These are phyloP conservation scores for Xyliphius kryptos DNA, from an alignment of 2,113 vertebrate species.

Conservation along the genomic window DNA sequence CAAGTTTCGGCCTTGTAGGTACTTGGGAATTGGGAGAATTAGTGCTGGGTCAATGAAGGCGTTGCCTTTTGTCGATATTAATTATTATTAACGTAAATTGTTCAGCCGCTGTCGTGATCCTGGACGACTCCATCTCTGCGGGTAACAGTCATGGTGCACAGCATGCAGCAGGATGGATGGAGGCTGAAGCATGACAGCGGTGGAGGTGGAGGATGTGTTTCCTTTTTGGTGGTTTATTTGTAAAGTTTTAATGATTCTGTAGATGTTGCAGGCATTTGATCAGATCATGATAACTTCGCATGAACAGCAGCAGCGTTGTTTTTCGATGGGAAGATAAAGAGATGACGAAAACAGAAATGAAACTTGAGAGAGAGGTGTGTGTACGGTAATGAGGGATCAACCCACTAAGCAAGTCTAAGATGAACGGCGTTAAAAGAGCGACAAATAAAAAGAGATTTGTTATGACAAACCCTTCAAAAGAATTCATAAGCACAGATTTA, in stretches of 20 bases:
- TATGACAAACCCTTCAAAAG: too few relatives aligned
- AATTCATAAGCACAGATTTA: too few relatives aligned
- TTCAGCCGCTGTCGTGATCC: neutral
- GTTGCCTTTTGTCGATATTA: too few relatives aligned
- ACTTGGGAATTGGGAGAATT: too few relatives aligned
- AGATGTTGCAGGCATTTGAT: constrained; percentile 32
- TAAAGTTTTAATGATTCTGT: constrained; percentile 36
- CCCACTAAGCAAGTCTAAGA: too few relatives aligned
- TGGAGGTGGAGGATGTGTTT: constrained; percentile 28
- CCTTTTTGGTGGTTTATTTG: constrained; percentile 52
- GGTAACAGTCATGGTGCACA: neutral
- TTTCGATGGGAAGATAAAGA: neutral
- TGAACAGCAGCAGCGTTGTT: constrained; percentile 4
- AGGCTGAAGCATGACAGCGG: neutral
- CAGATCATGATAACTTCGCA: constrained; percentile 31
- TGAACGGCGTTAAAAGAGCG: too few relatives aligned
- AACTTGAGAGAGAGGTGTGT: too few relatives aligned
- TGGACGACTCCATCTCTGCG: neutral
- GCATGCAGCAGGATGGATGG: neutral
- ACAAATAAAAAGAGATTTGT: too few relatives aligned
- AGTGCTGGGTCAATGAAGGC: too few relatives aligned
- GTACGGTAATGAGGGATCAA: too few relatives aligned
- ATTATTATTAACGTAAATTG: too few relatives aligned
- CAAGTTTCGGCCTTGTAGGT: too few relatives aligned
- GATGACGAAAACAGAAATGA: neutral